Conservation (phyloP, 2,888 invertebrate genomes). For the Amphipoea lucens region DNA sequence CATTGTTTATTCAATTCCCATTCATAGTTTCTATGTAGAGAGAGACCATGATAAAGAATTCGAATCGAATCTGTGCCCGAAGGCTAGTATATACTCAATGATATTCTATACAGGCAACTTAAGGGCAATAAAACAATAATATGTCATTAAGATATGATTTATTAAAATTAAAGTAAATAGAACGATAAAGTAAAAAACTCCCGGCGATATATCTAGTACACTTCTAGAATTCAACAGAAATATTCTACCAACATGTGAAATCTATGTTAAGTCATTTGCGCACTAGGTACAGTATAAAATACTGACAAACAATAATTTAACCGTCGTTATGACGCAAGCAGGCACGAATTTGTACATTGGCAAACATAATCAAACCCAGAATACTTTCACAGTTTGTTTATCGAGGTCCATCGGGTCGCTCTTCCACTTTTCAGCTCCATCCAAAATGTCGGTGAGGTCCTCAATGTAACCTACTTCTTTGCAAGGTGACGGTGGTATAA, state of each 20-base stretch:
- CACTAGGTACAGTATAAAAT: conserved; percentile 50
- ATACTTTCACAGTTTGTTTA: conserved; percentile 85
- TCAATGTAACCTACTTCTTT: conserved; percentile 83
- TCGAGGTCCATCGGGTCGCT: conserved; percentile 79
- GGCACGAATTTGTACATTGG: conserved; percentile 74
- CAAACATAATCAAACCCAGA: conserved; percentile 83
- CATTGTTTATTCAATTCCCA: background rate
- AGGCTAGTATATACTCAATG: background rate
- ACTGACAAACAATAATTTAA: conserved; percentile 66
- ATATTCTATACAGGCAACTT: background rate
- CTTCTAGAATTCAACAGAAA: conserved; percentile 62
- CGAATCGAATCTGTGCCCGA: conserved; percentile 7
- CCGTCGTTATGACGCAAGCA: conserved; percentile 56
- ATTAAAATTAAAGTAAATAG: conserved; percentile 61
- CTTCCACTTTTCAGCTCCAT: conserved; percentile 82
- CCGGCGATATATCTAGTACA: conserved; percentile 52
- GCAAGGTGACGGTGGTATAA: conserved; percentile 87
- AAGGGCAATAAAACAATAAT: conserved; percentile 1
- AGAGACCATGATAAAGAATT: conserved; percentile 15
- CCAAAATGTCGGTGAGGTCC: conserved; percentile 76
- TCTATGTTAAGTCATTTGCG: conserved; percentile 49
- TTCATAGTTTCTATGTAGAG: background rate
- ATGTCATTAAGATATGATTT: conserved; percentile 41
- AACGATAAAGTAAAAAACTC: conserved; percentile 54
- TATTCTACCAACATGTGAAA: conserved; percentile 54